Percentiles rank a stretch among this genome's conserved stretches.
phyloP scores from a whole-genome alignment of 2,113 vertebrate genomes.

The Gila orcuttii region DNA sequence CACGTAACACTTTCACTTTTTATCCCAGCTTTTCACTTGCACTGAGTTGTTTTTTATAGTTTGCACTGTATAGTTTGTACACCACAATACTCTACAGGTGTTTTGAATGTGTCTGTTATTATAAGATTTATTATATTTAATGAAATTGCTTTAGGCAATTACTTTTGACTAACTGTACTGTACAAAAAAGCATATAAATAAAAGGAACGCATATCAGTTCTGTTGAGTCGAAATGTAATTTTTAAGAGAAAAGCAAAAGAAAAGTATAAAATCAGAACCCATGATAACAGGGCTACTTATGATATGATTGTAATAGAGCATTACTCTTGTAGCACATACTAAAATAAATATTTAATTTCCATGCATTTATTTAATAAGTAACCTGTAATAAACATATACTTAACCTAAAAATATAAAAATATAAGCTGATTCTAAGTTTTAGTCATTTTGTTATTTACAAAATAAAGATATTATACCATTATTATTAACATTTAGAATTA shows the following conservation, averaged over 20 bases:
- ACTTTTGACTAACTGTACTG: slow-evolving; percentile 59
- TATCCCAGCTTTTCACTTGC: slow-evolving; percentile 65
- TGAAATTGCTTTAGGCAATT: slow-evolving; percentile 57
- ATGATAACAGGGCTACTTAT: too few relatives aligned
- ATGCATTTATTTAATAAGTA: too few relatives aligned
- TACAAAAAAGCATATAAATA: slow-evolving; percentile 61
- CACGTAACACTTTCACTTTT: slow-evolving; percentile 59
- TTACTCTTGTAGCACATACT: too few relatives aligned
- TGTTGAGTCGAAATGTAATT: background rate
- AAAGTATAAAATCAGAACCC: background rate
- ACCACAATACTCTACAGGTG: slow-evolving; percentile 75
- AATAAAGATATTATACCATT: too few relatives aligned
- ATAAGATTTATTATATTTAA: slow-evolving; percentile 53
- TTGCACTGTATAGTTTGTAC: slow-evolving; percentile 76
- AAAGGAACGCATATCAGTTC: slow-evolving; percentile 51
- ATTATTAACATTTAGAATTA: background rate
- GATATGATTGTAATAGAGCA: too few relatives aligned
- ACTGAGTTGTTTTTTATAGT: slow-evolving; percentile 63
- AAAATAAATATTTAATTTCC: too few relatives aligned
- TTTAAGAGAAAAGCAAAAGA: background rate
- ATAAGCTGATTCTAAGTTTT: too few relatives aligned
- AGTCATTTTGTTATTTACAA: too few relatives aligned
- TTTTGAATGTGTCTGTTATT: slow-evolving; percentile 76
- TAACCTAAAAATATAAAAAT: too few relatives aligned
- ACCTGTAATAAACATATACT: too few relatives aligned